Base-by-base conservation (phyloP, 2,797 vertebrate species). In the Capromys pilorides region DNA sequence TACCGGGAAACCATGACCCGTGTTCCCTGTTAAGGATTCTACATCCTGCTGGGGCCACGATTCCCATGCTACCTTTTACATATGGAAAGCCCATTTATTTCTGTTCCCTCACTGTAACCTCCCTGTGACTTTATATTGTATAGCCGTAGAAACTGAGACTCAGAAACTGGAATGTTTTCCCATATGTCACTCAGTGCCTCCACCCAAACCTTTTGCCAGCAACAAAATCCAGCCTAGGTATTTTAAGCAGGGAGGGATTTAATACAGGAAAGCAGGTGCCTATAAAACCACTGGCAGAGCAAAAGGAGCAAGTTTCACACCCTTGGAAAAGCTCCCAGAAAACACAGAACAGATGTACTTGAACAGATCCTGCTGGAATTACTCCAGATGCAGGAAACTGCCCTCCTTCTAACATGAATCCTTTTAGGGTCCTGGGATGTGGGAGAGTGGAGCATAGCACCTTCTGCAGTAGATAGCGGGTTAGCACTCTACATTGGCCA, bases 1-100 rank as follows among this genome's bases (percentile, higher is more conserved):
- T 75, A 8, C 71, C 2, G 2, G 26, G 31, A 45, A 80, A 59
- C 71, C 39, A 73, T 73, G 22, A 22, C 71, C 16, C 26, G 24
- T 1, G 1, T 8, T 62, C 41, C 31, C 18, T 10, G 1, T 12
- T 24, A 69, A 18, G 28, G 3, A 21, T 41, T 89, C 9, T 19
- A 7, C 14, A 14, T 64, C 21, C 75, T 11, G 2, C 2, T 16
- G 0, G 31, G 7, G 5, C 51, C 41, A 18, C 0, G 0, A 18
- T 81, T 51, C 33, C 45, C 9, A 6, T 2, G 26, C 28, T 62
- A 22, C 2, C 36, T 64, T 71, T 5, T 3, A 31, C 11, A 41
- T 14, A 24, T 14, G 31, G 45, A 51, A 51, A 79, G 10, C 13
- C 31, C 39, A 11, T 51, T 51, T 36, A 9, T 57, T 24, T 67